phyloP scores from a whole-genome alignment of 1,140 invertebrate species.

The Choristoneura fumiferana region DNA sequence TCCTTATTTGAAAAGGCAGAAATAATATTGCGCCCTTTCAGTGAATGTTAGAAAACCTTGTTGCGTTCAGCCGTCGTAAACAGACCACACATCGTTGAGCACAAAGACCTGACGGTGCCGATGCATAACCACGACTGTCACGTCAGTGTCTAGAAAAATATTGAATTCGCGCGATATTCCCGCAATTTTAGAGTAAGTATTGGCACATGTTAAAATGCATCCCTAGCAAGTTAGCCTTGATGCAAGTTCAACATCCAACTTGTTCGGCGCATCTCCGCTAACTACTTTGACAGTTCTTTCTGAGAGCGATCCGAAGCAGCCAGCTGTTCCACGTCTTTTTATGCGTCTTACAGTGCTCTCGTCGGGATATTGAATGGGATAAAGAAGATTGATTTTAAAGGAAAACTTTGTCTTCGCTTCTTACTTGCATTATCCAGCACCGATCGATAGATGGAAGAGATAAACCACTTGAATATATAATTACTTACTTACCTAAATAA shows the following conservation, averaged over 20 bases:
- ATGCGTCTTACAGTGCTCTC: constrained; percentile 20
- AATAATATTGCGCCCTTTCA: background rate
- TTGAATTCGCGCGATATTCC: constrained; percentile 17
- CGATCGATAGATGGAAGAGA: constrained; percentile 1
- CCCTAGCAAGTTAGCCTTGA: constrained; percentile 28
- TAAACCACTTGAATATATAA: background rate
- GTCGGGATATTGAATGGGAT: constrained; percentile 17
- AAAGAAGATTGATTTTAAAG: constrained; percentile 14
- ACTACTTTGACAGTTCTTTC: constrained; percentile 37
- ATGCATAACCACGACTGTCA: background rate
- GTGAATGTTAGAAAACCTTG: background rate
- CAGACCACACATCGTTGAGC: constrained; percentile 6
- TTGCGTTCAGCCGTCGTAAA: background rate
- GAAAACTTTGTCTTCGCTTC: constrained; percentile 4
- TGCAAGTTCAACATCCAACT: constrained; percentile 48
- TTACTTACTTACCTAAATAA: too few relatives aligned
- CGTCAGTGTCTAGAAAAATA: constrained; percentile 16
- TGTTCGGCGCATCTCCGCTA: constrained; percentile 32
- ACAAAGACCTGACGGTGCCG: constrained; percentile 12
- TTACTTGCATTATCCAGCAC: background rate
- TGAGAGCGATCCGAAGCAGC: constrained; percentile 25
- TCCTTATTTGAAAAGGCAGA: background rate
- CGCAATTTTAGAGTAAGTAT: constrained; percentile 24
- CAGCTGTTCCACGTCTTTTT: constrained; percentile 33
- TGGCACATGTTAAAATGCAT: constrained; percentile 44